A percentile compares a stretch with the other conserved stretches of the same genome.
Conservation (phyloP, 2,113 vertebrate species). For the Corydoras sp. region DNA sequence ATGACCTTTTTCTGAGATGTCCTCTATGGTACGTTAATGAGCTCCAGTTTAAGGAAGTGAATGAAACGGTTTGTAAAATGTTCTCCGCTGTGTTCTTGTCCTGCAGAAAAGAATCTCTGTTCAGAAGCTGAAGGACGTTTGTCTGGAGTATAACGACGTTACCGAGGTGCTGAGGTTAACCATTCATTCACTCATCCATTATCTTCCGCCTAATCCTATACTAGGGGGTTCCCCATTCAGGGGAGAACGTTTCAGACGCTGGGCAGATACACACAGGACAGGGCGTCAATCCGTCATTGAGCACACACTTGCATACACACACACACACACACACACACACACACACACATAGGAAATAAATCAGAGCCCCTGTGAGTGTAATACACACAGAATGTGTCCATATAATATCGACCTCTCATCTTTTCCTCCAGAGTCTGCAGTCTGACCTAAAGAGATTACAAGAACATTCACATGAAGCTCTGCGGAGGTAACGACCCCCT, state of each 20-base stretch:
- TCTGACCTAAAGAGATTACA: constrained; percentile 59
- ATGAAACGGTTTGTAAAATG: neutral
- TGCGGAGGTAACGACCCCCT: constrained; percentile 56
- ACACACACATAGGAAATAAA: too few species aligned
- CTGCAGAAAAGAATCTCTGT: constrained; percentile 59
- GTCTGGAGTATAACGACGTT: constrained; percentile 61
- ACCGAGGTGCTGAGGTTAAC: constrained; percentile 53
- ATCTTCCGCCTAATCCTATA: too few species aligned
- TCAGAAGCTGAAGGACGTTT: constrained; percentile 62
- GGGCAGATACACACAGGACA: too few species aligned
- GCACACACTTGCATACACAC: neutral
- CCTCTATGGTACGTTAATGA: neutral
- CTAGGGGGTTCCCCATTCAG: too few species aligned
- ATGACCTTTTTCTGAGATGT: neutral
- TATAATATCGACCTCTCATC: neutral
- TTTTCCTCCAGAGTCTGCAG: constrained; percentile 58
- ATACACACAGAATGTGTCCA: too few species aligned
- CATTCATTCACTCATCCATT: neutral
- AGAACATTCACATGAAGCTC: constrained; percentile 62
- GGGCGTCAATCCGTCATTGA: too few species aligned
- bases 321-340: neutral
- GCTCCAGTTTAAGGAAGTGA: neutral
- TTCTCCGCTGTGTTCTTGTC: neutral
- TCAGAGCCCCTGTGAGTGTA: too few species aligned
- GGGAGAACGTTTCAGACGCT: too few species aligned